A percentile compares a stretch with the other conserved stretches of the same genome.
Evolutionary conservation across 2,888 invertebrate species (phyloP).

Genomic region (Synanthedon formicaeformis): DNA sequence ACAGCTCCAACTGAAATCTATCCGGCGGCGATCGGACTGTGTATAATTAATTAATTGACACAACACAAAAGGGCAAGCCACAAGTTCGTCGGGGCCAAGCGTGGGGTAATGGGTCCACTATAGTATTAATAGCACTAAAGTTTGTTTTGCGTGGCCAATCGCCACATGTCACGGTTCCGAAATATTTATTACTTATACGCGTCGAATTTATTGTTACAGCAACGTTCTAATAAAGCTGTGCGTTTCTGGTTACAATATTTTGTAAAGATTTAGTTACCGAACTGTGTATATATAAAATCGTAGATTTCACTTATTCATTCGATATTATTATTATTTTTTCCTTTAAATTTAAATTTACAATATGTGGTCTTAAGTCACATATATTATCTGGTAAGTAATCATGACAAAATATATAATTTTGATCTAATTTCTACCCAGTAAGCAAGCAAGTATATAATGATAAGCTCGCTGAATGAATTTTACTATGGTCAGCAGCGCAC

Average conservation of each 20-base stretch:
- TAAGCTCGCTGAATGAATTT: no score
- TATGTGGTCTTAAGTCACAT: no score
- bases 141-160: constrained; percentile 43
- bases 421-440: no score
- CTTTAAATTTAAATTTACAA: no score
- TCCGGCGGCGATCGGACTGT: constrained; percentile 23
- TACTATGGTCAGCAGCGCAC: no score
- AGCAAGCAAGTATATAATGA: no score
- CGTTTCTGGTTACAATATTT: background rate
- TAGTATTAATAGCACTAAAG: constrained; percentile 18
- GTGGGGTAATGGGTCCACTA: constrained; percentile 19
- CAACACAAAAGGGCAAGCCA: constrained; percentile 23
- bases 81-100: constrained; percentile 1
- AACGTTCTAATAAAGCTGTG: background rate
- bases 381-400: no score
- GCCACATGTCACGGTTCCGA: constrained; percentile 26
- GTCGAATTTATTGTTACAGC: constrained; percentile 4
- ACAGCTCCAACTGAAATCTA: constrained; percentile 23
- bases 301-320: no score
- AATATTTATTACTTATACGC: constrained; percentile 6
- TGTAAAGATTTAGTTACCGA: no score
- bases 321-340: no score
- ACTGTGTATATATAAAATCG: no score
- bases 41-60: constrained; percentile 63
- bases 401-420: no score